phyloP scores from a whole-genome alignment of 2,888 invertebrate genomes.

The Gryllus longicercus region DNA sequence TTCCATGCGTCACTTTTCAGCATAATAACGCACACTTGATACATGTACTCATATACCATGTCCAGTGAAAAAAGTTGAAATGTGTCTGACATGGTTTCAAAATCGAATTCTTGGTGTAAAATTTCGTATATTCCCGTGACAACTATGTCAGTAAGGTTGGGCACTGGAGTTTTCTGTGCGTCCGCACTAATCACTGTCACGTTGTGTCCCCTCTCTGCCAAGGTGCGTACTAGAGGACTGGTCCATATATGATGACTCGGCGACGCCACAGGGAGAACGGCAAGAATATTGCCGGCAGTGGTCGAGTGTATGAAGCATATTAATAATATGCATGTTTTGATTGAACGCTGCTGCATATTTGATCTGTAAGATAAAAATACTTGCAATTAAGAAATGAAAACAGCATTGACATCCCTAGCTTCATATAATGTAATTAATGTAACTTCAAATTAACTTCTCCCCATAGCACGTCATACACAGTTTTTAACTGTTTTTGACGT shows the following conservation, averaged over 20 bases:
- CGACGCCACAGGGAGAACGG: constrained; percentile 20
- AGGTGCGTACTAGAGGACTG: constrained; percentile 18
- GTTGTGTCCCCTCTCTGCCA: constrained; percentile 24
- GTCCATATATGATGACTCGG: constrained; percentile 30
- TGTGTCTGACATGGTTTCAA: constrained; percentile 37
- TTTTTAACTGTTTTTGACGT: no score
- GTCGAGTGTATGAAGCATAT: no score
- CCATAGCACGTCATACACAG: no score
- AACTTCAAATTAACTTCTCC: no score
- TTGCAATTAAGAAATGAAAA: no score
- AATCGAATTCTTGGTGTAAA: neutral
- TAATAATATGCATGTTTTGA: no score
- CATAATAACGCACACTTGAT: neutral
- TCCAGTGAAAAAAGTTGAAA: neutral
- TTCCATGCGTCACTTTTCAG: neutral
- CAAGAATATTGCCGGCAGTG: constrained; percentile 24
- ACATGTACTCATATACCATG: constrained; percentile 20
- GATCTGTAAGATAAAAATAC: no score
- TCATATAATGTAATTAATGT: no score
- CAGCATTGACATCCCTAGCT: no score
- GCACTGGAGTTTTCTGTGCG: constrained; percentile 21
- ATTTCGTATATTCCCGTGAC: constrained; percentile 26
- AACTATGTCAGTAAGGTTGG: constrained; percentile 24
- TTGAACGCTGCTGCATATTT: no score
- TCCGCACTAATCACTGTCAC: constrained; percentile 33